These are phyloP conservation scores for Ormyrus nitidulus DNA, from an alignment of 2,888 invertebrate genomes.

Conservation along the genomic window DNA sequence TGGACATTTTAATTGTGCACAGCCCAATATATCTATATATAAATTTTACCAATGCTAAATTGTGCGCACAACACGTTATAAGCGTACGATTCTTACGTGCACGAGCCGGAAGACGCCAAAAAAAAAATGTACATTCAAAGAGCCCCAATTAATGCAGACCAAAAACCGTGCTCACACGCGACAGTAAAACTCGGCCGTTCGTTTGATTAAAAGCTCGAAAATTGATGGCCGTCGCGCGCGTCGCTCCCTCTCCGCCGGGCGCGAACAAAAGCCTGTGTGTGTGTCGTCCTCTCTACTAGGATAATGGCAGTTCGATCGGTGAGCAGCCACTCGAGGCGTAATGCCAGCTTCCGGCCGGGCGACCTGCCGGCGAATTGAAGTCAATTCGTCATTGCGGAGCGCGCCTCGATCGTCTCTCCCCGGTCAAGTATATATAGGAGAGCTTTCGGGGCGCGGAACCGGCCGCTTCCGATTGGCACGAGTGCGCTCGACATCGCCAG, in stretches of 20 bases:
- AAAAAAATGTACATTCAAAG: too few species aligned
- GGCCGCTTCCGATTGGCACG: slow-evolving; percentile 60
- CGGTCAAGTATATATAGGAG: too few species aligned
- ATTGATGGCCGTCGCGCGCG: slow-evolving; percentile 21
- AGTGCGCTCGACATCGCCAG: slow-evolving; percentile 33
- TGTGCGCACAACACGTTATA: too few species aligned
- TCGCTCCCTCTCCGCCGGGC: too few species aligned
- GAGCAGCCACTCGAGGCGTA: slow-evolving; percentile 11
- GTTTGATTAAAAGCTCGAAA: slow-evolving; percentile 33
- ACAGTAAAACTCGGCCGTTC: neutral
- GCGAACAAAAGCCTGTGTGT: slow-evolving; percentile 10
- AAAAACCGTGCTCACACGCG: neutral
- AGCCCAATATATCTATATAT: too few species aligned
- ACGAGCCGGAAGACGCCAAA: too few species aligned
- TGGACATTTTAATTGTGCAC: too few species aligned
- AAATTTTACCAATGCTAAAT: too few species aligned
- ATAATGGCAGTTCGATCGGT: slow-evolving; percentile 53
- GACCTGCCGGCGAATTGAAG: slow-evolving; percentile 53
- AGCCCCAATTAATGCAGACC: too few species aligned
- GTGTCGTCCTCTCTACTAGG: neutral
- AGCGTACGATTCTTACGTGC: too few species aligned
- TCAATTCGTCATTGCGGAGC: slow-evolving; percentile 53
- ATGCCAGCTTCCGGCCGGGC: slow-evolving; percentile 53
- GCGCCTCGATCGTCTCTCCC: neutral
- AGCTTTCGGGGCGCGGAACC: slow-evolving; percentile 50